Percentiles rank a stretch among this genome's conserved stretches.
Conservation (phyloP, 2,113 vertebrate genomes). For the Agapornis roseicollis region DNA sequence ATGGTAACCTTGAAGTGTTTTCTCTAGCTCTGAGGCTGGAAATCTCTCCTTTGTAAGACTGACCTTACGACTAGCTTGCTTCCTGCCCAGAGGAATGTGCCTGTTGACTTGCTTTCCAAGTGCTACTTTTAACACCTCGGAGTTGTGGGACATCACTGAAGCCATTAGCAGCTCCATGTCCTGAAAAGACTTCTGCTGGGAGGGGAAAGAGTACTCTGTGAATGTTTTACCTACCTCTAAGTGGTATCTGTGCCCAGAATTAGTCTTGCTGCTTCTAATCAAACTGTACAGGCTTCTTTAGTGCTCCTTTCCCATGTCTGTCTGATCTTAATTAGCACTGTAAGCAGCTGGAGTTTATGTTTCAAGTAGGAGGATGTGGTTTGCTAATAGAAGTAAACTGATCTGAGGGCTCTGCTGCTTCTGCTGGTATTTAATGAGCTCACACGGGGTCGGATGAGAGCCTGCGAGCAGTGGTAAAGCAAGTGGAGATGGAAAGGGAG, state of each 20-base stretch:
- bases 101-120: background rate
- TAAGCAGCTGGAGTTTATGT: background rate
- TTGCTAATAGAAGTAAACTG: background rate
- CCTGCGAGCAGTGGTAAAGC: background rate
- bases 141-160: background rate
- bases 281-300: background rate
- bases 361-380: slow-evolving; percentile 38
- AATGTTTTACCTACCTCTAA: background rate
- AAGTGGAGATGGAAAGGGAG: background rate
- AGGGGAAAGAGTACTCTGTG: background rate
- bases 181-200: background rate
- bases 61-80: background rate
- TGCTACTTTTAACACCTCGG: slow-evolving; percentile 15
- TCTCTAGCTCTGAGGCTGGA: slow-evolving; percentile 13
- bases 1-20: background rate
- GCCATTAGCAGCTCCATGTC: slow-evolving; percentile 29
- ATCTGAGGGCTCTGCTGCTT: background rate
- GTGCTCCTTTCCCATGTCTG: background rate
- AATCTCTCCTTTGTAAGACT: background rate
- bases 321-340: background rate
- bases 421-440: background rate
- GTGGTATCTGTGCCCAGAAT: background rate
- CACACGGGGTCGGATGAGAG: background rate
- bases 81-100: slow-evolving; percentile 21
- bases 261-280: background rate